Evolutionary conservation across 2,113 vertebrate genomes (phyloP).

Genomic region (Oreocharis arfaki): DNA sequence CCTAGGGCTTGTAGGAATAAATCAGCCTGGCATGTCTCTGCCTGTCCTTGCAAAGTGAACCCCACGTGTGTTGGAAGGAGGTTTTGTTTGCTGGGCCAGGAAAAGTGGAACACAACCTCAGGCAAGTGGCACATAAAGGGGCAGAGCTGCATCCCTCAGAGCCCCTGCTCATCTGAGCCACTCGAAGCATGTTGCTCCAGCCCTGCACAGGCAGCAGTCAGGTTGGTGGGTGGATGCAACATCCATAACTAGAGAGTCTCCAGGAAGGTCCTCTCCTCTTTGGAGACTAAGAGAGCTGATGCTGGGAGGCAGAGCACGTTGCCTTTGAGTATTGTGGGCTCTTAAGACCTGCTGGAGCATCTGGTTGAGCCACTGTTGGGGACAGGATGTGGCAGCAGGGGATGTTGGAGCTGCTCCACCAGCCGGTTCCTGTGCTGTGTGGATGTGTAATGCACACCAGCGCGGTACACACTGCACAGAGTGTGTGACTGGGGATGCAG

Average conservation of each 20-base stretch:
- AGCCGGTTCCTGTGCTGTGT: not conserved
- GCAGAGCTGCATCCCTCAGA: not conserved
- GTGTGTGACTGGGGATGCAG: not conserved
- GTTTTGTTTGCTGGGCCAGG: not conserved
- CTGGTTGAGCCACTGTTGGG: not conserved
- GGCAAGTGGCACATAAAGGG: fast-evolving
- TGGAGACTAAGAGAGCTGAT: not conserved
- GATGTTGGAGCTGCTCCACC: not conserved
- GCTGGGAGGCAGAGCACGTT: not conserved
- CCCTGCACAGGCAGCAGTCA: fast-evolving
- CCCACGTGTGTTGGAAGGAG: fast-evolving
- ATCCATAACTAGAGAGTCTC: fast-evolving
- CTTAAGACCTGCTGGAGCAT: not conserved
- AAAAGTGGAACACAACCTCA: not conserved
- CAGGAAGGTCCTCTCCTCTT: not conserved
- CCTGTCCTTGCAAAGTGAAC: not conserved
- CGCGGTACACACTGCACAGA: not conserved
- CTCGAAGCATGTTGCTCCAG: fast-evolving
- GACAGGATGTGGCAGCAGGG: not conserved
- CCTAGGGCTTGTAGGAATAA: not conserved
- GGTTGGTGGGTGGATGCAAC: fast-evolving
- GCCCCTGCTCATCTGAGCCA: fast-evolving
- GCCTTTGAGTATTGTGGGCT: fast-evolving
- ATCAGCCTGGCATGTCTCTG: not conserved
- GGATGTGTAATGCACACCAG: not conserved